These are phyloP conservation scores for Athalia cordata DNA, from an alignment of 2,888 invertebrate genomes.

Conservation along the genomic window DNA sequence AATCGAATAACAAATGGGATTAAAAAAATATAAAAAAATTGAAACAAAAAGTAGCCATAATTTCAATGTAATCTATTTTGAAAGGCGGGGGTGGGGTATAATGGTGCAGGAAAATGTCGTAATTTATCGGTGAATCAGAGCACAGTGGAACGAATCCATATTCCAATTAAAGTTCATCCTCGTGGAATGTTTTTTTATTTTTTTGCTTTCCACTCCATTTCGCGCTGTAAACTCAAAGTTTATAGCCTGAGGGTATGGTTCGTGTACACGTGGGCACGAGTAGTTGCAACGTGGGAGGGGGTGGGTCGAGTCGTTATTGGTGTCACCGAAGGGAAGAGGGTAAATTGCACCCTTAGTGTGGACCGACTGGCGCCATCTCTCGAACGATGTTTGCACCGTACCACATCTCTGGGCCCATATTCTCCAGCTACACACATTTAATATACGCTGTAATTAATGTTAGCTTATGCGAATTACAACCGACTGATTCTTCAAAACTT, in stretches of 20 bases:
- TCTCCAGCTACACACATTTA: not conserved
- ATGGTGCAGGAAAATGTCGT: constrained; percentile 66
- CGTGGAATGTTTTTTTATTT: constrained; percentile 63
- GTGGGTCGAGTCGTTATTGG: constrained; percentile 50
- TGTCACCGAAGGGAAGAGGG: constrained; percentile 55
- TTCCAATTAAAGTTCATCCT: constrained; percentile 73
- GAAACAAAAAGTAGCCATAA: constrained; percentile 24
- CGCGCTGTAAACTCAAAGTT: constrained; percentile 71
- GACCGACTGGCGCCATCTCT: constrained; percentile 47
- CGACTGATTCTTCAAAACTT: no score
- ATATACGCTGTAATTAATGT: no score
- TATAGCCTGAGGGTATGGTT: constrained; percentile 65
- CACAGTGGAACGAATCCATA: constrained; percentile 71
- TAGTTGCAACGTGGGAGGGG: constrained; percentile 47
- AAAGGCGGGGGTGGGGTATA: constrained; percentile 6
- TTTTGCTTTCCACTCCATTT: constrained; percentile 72
- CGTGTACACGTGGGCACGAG: constrained; percentile 53
- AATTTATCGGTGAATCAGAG: constrained; percentile 71
- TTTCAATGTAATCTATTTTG: constrained; percentile 39
- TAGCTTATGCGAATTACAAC: no score
- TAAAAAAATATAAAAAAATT: not conserved
- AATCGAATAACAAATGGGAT: not conserved
- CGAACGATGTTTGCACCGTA: constrained; percentile 29
- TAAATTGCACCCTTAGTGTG: constrained; percentile 43
- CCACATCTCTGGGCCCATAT: constrained; percentile 39